Evolutionary conservation across 2,113 vertebrate genomes (phyloP).

Genomic region (Camelus dromedarius): DNA sequence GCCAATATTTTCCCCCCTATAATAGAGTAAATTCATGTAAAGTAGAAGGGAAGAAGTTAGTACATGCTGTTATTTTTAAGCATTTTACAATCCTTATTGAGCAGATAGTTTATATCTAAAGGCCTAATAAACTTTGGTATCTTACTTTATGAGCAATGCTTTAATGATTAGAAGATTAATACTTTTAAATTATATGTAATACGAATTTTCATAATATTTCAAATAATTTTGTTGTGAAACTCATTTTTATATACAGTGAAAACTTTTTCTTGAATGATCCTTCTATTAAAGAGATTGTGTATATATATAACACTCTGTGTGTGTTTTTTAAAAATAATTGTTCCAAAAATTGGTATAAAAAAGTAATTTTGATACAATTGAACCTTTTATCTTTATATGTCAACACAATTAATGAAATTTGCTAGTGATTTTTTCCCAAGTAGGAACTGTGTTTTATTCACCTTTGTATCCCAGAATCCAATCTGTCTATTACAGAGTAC

Average conservation of each 20-base stretch:
- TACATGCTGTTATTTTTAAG: slow-evolving; percentile 50
- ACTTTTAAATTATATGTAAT: slow-evolving; percentile 2
- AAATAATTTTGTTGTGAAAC: neutral
- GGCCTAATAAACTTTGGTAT: slow-evolving; percentile 69
- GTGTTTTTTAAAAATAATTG: neutral
- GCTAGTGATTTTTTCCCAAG: neutral
- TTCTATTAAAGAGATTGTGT: neutral
- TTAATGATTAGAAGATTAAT: neutral
- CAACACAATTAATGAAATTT: neutral
- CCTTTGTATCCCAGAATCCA: neutral
- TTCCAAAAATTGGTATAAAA: slow-evolving; percentile 28
- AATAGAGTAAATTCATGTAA: neutral
- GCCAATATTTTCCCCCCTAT: slow-evolving; percentile 46
- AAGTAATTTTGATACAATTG: slow-evolving; percentile 18
- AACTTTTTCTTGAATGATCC: neutral
- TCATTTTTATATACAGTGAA: neutral
- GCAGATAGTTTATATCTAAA: slow-evolving; percentile 77
- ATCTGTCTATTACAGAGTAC: neutral
- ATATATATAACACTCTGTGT: neutral
- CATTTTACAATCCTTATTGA: slow-evolving; percentile 67
- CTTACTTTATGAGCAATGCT: neutral
- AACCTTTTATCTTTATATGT: neutral
- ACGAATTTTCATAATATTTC: neutral
- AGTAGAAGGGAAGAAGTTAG: neutral
- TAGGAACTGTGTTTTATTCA: neutral